phyloP scores from a whole-genome alignment of 1,140 invertebrate genomes.

The Acyrthosiphon pisum region DNA sequence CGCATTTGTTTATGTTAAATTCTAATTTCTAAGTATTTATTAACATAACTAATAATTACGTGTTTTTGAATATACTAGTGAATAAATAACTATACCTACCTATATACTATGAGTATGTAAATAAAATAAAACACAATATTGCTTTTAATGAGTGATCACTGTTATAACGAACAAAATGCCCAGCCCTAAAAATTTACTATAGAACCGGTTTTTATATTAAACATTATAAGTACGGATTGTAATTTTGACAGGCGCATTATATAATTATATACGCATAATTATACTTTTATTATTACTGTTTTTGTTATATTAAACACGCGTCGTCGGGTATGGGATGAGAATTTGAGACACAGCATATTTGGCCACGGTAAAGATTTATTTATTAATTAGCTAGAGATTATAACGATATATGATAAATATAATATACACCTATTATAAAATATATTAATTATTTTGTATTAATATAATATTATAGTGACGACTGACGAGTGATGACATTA shows the following conservation, averaged over 20 bases:
- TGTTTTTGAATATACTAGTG: background rate
- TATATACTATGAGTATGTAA: background rate
- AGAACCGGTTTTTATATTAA: background rate
- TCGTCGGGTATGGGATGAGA: background rate
- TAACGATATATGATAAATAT: background rate
- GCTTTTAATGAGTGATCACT: background rate
- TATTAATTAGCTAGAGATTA: background rate
- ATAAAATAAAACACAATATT: conserved; percentile 20
- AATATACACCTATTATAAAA: background rate
- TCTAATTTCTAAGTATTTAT: background rate
- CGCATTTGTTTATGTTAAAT: background rate
- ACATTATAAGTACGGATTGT: background rate
- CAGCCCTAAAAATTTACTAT: background rate
- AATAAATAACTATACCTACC: background rate
- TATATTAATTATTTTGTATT: background rate
- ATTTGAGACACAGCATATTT: background rate
- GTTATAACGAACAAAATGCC: background rate
- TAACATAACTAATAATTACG: background rate
- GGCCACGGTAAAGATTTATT: background rate
- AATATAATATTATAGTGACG: background rate
- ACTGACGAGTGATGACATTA: background rate
- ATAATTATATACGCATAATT: background rate
- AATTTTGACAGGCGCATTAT: background rate
- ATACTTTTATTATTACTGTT: background rate
- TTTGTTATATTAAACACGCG: background rate